These are phyloP conservation scores for Parazoanthus atlanticus DNA, from an alignment of 92 coral and sea anemone genomes.

Conservation along the genomic window DNA sequence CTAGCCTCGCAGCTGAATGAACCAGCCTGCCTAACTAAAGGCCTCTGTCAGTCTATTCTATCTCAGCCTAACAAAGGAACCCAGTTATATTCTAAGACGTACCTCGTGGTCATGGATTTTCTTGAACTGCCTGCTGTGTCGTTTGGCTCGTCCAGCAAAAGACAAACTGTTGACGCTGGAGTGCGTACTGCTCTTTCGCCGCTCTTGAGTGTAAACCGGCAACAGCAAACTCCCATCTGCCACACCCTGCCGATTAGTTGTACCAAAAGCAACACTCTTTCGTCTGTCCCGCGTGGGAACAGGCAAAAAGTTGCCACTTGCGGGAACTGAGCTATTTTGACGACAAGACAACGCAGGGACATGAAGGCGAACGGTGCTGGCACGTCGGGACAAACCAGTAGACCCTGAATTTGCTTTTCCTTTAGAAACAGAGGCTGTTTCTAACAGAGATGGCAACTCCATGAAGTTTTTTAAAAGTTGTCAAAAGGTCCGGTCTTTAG, in stretches of 20 bases:
- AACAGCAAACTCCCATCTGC: background rate
- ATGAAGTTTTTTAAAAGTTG: background rate
- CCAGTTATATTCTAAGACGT: background rate
- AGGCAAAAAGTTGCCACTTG: background rate
- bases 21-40: too few species aligned
- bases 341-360: background rate
- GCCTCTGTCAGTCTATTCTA: too few species aligned
- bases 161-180: background rate
- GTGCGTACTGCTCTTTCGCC: background rate
- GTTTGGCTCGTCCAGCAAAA: background rate
- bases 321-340: background rate
- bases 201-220: background rate
- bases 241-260: background rate
- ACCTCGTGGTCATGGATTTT: background rate
- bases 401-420: background rate
- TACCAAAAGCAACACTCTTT: constrained; percentile 7
- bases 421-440: background rate
- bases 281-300: background rate
- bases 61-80: background rate
- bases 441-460: background rate
- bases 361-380: background rate
- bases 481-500: background rate
- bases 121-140: constrained; percentile 5
- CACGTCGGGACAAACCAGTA: background rate
- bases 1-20: too few species aligned